phyloP scores from a whole-genome alignment of 2,113 vertebrate species.

The Barnardius zonarius region DNA sequence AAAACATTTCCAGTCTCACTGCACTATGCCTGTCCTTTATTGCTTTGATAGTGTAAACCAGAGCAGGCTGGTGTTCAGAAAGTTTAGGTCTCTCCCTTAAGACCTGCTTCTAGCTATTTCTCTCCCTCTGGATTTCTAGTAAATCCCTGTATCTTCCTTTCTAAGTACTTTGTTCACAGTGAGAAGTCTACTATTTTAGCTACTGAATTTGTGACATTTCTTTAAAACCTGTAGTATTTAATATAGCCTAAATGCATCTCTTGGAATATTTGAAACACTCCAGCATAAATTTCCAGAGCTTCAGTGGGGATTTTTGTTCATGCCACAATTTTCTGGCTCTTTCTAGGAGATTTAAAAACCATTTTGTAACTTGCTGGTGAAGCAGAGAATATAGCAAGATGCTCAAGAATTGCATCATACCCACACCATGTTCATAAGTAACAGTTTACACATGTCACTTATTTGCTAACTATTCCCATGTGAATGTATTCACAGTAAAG shows the following conservation, averaged over 20 bases:
- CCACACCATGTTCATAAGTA: neutral
- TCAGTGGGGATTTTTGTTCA: neutral
- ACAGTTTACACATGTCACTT: neutral
- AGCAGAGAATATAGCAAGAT: neutral
- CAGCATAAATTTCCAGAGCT: neutral
- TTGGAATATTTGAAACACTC: neutral
- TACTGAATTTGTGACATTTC: neutral
- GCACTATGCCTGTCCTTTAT: neutral
- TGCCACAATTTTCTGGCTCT: neutral
- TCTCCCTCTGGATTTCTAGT: neutral
- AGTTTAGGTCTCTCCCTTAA: neutral
- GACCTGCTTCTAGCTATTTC: neutral
- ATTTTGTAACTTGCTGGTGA: neutral
- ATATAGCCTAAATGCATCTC: neutral
- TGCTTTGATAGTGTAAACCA: neutral
- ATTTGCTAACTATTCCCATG: neutral
- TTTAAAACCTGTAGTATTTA: neutral
- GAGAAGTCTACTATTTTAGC: neutral
- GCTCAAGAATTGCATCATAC: neutral
- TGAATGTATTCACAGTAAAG: neutral
- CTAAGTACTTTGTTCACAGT: neutral
- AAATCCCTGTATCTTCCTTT: neutral
- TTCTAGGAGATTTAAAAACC: neutral
- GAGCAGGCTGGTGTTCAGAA: neutral
- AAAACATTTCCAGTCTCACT: neutral